A percentile compares a stretch with the other conserved stretches of the same genome.
Conservation (phyloP, 1,140 invertebrate genomes). For the Papilio aristodemus region DNA sequence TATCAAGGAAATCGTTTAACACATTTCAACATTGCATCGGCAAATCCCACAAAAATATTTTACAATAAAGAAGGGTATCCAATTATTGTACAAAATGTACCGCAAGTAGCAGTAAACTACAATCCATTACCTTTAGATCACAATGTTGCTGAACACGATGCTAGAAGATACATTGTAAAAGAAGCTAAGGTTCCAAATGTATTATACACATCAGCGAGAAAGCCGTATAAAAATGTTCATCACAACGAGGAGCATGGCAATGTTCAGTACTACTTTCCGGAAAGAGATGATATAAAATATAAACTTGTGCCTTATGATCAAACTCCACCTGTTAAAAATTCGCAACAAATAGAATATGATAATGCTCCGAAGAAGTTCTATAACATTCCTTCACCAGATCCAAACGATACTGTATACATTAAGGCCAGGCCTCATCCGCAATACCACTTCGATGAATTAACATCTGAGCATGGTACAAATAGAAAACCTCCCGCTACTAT, state of each 20-base stretch:
- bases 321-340: constrained; percentile 67
- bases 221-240: constrained; percentile 61
- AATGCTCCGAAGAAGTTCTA: constrained; percentile 50
- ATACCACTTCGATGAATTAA: constrained; percentile 49
- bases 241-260: constrained; percentile 56
- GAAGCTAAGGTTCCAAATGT: constrained; percentile 53
- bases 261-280: constrained; percentile 64
- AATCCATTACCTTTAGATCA: constrained; percentile 50
- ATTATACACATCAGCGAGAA: constrained; percentile 49
- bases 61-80: constrained; percentile 64
- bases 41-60: constrained; percentile 70
- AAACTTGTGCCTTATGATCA: constrained; percentile 78
- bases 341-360: constrained; percentile 46
- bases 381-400: constrained; percentile 43
- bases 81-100: constrained; percentile 46
- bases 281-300: constrained; percentile 67
- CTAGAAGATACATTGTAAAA: constrained; percentile 52
- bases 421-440: constrained; percentile 62
- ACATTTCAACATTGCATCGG: constrained; percentile 75
- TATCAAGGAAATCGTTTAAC: constrained; percentile 77
- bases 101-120: constrained; percentile 51
- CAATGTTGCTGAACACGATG: constrained; percentile 46
- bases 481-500: constrained; percentile 61
- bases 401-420: constrained; percentile 57
- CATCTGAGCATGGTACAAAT: constrained; percentile 45